Conservation (phyloP, 2,888 invertebrate genomes). For the Ecdyonurus torrentis region DNA sequence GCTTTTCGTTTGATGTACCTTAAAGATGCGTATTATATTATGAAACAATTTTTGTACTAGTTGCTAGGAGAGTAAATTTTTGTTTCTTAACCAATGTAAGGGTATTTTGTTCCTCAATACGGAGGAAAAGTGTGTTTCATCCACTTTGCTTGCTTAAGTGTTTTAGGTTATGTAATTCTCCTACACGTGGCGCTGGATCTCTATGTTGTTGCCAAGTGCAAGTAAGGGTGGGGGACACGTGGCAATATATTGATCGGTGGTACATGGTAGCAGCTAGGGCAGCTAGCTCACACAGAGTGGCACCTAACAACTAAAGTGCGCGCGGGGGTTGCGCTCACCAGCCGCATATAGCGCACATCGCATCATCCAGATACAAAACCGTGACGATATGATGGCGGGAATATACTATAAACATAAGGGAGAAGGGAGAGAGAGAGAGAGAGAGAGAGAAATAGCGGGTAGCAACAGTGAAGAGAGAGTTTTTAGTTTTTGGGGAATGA, state of each 20-base stretch:
- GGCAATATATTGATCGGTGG: not conserved
- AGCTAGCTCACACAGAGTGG: conserved; percentile 1
- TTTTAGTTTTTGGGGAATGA: too few species aligned
- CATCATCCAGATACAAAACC: too few species aligned
- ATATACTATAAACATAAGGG: too few species aligned
- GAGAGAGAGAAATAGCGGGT: conserved; percentile 10
- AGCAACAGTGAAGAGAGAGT: conserved; percentile 16
- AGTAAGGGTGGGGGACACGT: not conserved
- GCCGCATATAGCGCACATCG: too few species aligned
- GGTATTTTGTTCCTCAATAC: not conserved
- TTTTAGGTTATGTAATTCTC: not conserved
- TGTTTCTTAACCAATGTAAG: too few species aligned
- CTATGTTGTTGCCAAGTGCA: not conserved
- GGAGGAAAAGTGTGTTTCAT: not conserved
- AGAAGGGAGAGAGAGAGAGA: conserved; percentile 9
- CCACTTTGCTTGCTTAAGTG: not conserved
- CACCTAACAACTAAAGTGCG: too few species aligned
- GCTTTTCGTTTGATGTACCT: not conserved
- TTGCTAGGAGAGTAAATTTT: not conserved
- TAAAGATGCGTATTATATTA: not conserved
- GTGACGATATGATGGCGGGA: too few species aligned
- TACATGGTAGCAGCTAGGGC: not conserved
- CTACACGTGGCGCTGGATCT: not conserved
- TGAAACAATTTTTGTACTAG: not conserved
- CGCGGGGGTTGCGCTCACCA: too few species aligned